These are phyloP conservation scores for Drosophila prostipennis DNA, from an alignment of 2,888 invertebrate genomes.

Conservation along the genomic window DNA sequence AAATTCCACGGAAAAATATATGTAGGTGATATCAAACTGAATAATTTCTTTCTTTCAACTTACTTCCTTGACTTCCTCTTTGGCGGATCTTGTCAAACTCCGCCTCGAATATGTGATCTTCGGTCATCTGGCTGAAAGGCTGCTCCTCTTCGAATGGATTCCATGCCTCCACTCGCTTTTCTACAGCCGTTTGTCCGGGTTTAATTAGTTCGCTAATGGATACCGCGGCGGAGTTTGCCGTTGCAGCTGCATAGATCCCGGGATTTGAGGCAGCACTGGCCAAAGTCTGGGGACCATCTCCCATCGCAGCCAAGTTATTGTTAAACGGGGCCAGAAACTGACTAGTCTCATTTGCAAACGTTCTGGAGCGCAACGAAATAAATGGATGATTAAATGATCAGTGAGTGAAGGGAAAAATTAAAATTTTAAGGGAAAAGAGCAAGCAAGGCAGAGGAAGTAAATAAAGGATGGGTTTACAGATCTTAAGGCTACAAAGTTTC, in stretches of 20 bases:
- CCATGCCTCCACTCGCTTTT: conserved; percentile 88
- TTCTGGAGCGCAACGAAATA: conserved; percentile 85
- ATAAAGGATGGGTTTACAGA: conserved; percentile 4
- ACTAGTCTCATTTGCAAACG: conserved; percentile 89
- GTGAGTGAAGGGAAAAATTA: conserved; percentile 29
- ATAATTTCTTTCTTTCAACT: conserved; percentile 75
- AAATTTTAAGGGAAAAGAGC: conserved; percentile 11
- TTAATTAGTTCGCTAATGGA: conserved; percentile 80
- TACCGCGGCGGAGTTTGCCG: conserved; percentile 66
- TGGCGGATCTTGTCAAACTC: conserved; percentile 92
- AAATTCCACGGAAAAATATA: too few relatives aligned
- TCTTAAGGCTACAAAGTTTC: conserved; percentile 45
- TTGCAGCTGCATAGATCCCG: conserved; percentile 75
- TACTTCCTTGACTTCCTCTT: conserved; percentile 90
- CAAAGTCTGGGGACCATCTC: conserved; percentile 61
- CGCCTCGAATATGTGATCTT: conserved; percentile 92
- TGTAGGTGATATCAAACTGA: not conserved
- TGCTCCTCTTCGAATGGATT: conserved; percentile 93
- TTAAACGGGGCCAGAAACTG: conserved; percentile 91
- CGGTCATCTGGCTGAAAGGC: conserved; percentile 90
- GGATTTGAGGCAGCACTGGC: conserved; percentile 81
- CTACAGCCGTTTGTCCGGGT: conserved; percentile 71
- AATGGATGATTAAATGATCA: conserved; percentile 41
- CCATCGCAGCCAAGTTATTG: conserved; percentile 65
- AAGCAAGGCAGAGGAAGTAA: conserved; percentile 33